Evolutionary conservation across 2,888 invertebrate species (phyloP), one percentile per base, ranked within the genome.

Genomic region (Metacarcinus magister): DNA sequence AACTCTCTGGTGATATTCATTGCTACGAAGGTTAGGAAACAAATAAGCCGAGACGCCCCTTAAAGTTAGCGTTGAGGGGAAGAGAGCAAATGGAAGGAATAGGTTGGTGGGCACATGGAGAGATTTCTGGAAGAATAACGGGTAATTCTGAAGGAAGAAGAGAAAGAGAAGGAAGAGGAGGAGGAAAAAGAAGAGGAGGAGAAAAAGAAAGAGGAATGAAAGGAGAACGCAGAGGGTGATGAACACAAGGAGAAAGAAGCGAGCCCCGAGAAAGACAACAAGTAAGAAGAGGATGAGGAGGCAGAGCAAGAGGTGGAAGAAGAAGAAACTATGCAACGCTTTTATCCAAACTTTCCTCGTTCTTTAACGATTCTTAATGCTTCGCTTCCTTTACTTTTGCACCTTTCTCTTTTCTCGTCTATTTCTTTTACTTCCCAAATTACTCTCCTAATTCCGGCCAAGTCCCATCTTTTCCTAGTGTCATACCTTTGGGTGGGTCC

Each of bases 361-460:
- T 67, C 67, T 67, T 67, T 67, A 67, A 2, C 67, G 5, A 23
- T 67, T 67, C 67, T 67, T 67, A 67, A 67, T 67, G 67, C 23
- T 67, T 67, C 23, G 67, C n/a, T 67, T 67, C 23, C 67, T 67
- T 67, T 67, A 67, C 67, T 67, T 67, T 67, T 67, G 67, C 67
- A 5, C 67, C 67, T 67, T 67, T 67, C 19, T 67, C n/a, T 5
- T 67, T 23, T n/a, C n/a, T 67, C 67, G 23, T 23, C 67, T 67
- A 23, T 67, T 67, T 67, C 23, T 10, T 67, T 67, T 67, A 67
- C 19, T 5, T 23, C 67, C 67, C 67, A 67, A 67, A 67, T 67
- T 67, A 67, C 16, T 16, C 67, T 1, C 60, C 60, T 60, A 10
- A 60, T 19, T 60, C 60, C 2, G 60, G 16, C n/a, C 67, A n/a